These are phyloP conservation scores for Temnothorax nylanderi DNA, from an alignment of 1,140 invertebrate species.

Conservation along the genomic window DNA sequence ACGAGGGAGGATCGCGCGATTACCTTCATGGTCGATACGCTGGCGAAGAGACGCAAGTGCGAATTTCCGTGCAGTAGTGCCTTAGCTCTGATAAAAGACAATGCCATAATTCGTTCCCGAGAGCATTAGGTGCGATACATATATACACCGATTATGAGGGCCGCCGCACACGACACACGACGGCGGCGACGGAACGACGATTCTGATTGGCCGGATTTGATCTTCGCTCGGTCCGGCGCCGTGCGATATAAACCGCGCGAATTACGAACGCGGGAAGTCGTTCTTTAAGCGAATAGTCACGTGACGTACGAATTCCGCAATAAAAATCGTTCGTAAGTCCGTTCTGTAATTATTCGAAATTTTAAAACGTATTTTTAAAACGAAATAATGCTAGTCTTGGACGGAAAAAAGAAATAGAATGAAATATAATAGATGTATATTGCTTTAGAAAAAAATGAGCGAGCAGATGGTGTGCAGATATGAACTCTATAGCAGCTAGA, in stretches of 20 bases:
- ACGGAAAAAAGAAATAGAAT: too few species aligned
- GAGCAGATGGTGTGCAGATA: too few species aligned
- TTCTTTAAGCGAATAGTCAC: too few species aligned
- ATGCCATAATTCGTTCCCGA: constrained; percentile 81
- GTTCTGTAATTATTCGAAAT: too few species aligned
- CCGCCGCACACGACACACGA: background rate
- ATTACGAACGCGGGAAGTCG: background rate
- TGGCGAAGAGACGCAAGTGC: constrained; percentile 77
- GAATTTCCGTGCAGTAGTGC: constrained; percentile 75
- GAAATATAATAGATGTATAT: too few species aligned
- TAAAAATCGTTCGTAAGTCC: too few species aligned
- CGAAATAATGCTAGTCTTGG: too few species aligned
- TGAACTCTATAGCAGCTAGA: too few species aligned
- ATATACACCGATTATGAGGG: constrained; percentile 2
- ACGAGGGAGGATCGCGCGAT: constrained; percentile 39
- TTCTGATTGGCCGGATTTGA: background rate
- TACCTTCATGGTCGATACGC: constrained; percentile 82
- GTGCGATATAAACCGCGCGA: background rate
- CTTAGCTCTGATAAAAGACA: constrained; percentile 80
- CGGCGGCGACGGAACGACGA: background rate
- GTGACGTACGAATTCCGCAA: too few species aligned
- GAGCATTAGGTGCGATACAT: constrained; percentile 66
- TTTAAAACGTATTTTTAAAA: too few species aligned
- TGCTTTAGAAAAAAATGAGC: too few species aligned
- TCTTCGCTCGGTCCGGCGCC: background rate